These are phyloP conservation scores for Smithornis capensis DNA, from an alignment of 2,113 vertebrate genomes.

Conservation along the genomic window DNA sequence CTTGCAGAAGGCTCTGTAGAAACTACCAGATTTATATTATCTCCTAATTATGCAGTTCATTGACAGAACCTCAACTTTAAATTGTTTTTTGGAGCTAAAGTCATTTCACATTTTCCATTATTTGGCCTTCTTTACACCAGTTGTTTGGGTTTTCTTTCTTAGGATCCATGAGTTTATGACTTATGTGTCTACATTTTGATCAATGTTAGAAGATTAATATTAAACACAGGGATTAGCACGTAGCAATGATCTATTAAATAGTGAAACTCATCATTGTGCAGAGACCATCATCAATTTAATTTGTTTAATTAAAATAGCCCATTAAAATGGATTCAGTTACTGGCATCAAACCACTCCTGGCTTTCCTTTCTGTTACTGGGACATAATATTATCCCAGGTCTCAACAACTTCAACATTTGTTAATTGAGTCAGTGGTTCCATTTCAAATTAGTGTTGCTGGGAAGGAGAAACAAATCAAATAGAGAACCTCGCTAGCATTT, in stretches of 20 bases:
- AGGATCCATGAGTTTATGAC: background rate
- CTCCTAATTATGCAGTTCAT: background rate
- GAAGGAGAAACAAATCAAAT: constrained; percentile 44
- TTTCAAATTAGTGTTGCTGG: constrained; percentile 28
- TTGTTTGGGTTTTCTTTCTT: background rate
- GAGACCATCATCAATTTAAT: constrained; percentile 46
- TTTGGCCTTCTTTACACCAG: background rate
- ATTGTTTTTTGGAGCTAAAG: background rate
- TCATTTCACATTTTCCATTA: background rate
- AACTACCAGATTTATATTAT: background rate
- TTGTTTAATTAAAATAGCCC: constrained; percentile 51
- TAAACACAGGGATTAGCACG: background rate
- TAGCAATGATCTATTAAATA: background rate
- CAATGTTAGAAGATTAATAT: background rate
- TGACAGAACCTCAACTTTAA: background rate
- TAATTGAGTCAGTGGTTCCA: constrained; percentile 44
- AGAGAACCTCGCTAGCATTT: constrained; percentile 36
- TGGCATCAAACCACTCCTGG: background rate
- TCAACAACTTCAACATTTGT: constrained; percentile 25
- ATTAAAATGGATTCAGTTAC: constrained; percentile 46
- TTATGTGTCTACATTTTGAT: background rate
- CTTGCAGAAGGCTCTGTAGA: background rate
- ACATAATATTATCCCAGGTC: constrained; percentile 3
- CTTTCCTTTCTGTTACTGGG: constrained; percentile 26
- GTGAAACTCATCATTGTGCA: background rate